Evolutionary conservation across 2,888 invertebrate species (phyloP).

Genomic region (Mechanitis mazaeus): DNA sequence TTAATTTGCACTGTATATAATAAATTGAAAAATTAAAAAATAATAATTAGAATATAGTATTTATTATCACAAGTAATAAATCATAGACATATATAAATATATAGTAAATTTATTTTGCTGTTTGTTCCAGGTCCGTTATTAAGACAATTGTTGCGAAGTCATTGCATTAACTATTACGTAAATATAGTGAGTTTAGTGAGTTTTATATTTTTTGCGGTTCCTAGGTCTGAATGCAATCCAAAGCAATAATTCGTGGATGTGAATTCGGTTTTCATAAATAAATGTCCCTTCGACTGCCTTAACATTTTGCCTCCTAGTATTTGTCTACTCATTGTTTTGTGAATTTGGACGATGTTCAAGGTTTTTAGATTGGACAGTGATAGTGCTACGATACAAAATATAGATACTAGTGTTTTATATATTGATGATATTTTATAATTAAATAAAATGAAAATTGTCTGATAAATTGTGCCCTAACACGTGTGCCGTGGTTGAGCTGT

Average conservation of each 20-base stretch:
- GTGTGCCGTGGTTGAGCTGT: conserved; percentile 59
- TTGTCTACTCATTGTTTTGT: conserved; percentile 11
- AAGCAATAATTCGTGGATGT: conserved; percentile 74
- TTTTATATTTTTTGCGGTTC: conserved; percentile 42
- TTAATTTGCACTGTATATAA: conserved; percentile 63
- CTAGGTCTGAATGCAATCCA: conserved; percentile 48
- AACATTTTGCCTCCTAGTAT: conserved; percentile 28
- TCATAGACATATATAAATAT: conserved; percentile 13
- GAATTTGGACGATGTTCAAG: conserved; percentile 38
- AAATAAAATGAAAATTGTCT: conserved; percentile 51
- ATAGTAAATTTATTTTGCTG: conserved; percentile 8
- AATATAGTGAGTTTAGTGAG: too few relatives aligned
- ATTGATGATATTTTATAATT: conserved; percentile 41
- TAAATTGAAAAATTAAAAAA: conserved; percentile 42
- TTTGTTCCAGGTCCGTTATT: too few relatives aligned
- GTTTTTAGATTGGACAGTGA: conserved; percentile 51
- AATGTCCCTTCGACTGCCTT: conserved; percentile 51
- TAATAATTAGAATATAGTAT: conserved; percentile 61
- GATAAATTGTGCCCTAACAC: conserved; percentile 64
- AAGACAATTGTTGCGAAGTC: neutral
- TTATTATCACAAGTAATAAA: conserved; percentile 52
- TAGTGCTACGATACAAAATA: conserved; percentile 57
- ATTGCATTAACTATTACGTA: too few relatives aligned
- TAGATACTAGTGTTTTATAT: conserved; percentile 50
- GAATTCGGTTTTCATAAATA: conserved; percentile 44